Conservation (phyloP, 2,113 vertebrate genomes). For the Murina feae region DNA sequence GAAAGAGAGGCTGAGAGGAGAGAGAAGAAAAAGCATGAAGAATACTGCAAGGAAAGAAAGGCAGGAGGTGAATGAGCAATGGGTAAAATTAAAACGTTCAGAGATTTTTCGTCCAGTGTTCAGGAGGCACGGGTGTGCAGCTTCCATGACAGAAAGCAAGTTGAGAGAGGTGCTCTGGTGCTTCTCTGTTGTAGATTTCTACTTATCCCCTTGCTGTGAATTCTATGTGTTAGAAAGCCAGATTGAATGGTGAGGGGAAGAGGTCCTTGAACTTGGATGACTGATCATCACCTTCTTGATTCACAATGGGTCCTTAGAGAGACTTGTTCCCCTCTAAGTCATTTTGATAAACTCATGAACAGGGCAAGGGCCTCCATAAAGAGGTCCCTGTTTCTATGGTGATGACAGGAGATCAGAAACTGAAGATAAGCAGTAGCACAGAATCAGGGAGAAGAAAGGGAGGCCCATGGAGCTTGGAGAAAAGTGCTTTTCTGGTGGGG, state of each 20-base stretch:
- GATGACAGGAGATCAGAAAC: background rate
- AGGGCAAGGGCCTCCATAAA: background rate
- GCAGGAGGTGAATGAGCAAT: background rate
- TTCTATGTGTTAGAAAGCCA: background rate
- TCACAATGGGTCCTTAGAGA: background rate
- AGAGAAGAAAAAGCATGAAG: background rate
- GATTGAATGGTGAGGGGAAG: background rate
- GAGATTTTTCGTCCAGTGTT: background rate
- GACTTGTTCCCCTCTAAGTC: background rate
- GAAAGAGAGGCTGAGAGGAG: background rate
- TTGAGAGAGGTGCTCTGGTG: background rate
- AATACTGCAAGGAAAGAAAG: background rate
- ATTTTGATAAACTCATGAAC: background rate
- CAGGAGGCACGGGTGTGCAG: background rate
- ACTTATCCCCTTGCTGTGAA: background rate
- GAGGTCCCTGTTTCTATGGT: background rate
- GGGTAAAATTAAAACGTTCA: background rate
- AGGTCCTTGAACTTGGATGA: background rate
- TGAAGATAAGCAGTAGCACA: background rate
- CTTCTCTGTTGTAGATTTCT: background rate
- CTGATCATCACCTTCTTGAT: background rate
- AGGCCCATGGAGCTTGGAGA: background rate
- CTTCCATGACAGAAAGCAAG: background rate
- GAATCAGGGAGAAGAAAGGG: background rate
- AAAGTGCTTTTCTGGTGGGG: background rate